phyloP scores from a whole-genome alignment of 2,113 vertebrate genomes.

The Seriola dumerili region DNA sequence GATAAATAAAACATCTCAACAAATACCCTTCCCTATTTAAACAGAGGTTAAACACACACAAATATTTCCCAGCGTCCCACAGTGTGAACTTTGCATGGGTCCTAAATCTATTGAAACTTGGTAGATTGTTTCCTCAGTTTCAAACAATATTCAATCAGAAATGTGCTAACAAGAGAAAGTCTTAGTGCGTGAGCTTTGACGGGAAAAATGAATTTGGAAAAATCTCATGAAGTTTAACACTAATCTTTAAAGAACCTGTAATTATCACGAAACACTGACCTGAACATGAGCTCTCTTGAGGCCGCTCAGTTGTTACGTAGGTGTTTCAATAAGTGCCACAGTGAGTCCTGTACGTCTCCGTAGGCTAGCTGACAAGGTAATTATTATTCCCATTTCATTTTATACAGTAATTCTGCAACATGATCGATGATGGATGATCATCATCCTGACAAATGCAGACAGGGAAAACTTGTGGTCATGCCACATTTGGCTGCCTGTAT shows the following conservation, averaged over 20 bases:
- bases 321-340: constrained; percentile 6
- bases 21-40: not conserved
- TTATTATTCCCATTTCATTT: constrained; percentile 54
- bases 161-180: constrained; percentile 7
- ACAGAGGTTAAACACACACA: not conserved
- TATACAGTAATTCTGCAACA: constrained; percentile 35
- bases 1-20: constrained; percentile 2
- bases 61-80: not conserved
- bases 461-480: constrained; percentile 51
- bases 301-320: constrained; percentile 4
- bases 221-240: not conserved
- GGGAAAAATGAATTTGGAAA: constrained; percentile 12
- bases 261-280: constrained; percentile 30
- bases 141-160: constrained; percentile 22
- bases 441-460: constrained; percentile 59
- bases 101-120: not conserved
- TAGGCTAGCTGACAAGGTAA: constrained; percentile 36
- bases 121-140: not conserved
- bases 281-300: not conserved
- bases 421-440: constrained; percentile 56
- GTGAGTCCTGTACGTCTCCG: not conserved
- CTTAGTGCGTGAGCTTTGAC: not conserved
- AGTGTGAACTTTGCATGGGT: not conserved
- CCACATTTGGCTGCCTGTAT: constrained; percentile 62
- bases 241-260: not conserved